Evolutionary conservation across 1,140 invertebrate species (phyloP).

Genomic region (Penaeus chinensis): DNA sequence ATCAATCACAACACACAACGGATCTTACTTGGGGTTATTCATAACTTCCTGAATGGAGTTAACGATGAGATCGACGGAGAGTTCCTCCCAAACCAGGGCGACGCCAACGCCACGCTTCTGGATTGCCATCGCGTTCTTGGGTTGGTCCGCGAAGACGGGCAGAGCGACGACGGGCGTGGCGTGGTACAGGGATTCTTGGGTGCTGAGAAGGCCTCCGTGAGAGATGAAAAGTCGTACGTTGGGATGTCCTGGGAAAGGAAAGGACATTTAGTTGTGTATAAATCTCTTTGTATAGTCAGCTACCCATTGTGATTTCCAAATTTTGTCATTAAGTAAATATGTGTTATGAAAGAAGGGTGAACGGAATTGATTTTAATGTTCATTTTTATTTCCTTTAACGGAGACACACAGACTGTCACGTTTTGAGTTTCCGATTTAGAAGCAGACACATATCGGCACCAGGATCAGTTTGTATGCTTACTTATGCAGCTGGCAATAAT

Average conservation of each 20-base stretch:
- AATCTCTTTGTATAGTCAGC: too few relatives aligned
- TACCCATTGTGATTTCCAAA: too few relatives aligned
- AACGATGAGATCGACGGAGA: conserved; percentile 10
- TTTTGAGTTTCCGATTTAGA: too few relatives aligned
- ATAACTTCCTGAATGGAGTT: conserved; percentile 4
- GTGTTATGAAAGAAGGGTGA: too few relatives aligned
- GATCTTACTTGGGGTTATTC: not conserved
- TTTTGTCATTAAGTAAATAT: too few relatives aligned
- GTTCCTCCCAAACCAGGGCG: not conserved
- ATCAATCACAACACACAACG: not conserved
- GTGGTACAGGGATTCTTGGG: conserved; percentile 79
- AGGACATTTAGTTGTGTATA: too few relatives aligned
- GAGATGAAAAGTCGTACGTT: conserved; percentile 68
- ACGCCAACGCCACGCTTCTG: not conserved
- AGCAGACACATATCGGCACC: too few relatives aligned
- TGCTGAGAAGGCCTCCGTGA: conserved; percentile 67
- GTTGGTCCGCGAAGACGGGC: conserved; percentile 76
- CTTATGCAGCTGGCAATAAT: too few relatives aligned
- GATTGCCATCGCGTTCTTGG: conserved; percentile 68
- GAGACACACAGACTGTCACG: too few relatives aligned
- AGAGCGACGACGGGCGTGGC: conserved; percentile 80
- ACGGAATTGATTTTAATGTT: too few relatives aligned
- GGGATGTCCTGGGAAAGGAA: conserved; percentile 75
- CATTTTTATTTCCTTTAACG: too few relatives aligned
- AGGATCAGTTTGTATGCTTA: too few relatives aligned